Evolutionary conservation across 1,140 invertebrate species (phyloP).

Genomic region (Lepidurus arcticus): DNA sequence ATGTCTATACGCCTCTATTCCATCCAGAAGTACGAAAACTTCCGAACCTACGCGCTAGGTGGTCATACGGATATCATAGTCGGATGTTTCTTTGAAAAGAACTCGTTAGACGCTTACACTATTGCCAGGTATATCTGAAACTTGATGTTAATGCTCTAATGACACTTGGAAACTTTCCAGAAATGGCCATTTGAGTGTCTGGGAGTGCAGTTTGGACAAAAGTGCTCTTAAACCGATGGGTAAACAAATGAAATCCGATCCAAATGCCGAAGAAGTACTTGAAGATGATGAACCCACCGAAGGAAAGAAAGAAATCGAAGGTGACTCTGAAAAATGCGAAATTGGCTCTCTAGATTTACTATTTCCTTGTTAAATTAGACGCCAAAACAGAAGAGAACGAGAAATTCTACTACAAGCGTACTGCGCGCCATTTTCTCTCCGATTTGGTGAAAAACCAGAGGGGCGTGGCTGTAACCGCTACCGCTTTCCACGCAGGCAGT

Average conservation of each 20-base stretch:
- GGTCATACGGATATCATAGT: conserved; percentile 76
- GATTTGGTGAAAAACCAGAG: conserved; percentile 58
- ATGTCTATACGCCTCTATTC: conserved; percentile 74
- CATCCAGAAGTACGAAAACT: conserved; percentile 65
- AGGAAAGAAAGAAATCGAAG: neutral
- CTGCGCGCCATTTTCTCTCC: conserved; percentile 63
- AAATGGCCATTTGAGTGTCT: conserved; percentile 70
- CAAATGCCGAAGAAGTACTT: neutral
- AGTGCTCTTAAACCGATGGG: conserved; percentile 51
- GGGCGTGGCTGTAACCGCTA: conserved; percentile 59
- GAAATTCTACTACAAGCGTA: conserved; percentile 54
- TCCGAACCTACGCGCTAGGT: conserved; percentile 63
- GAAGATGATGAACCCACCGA: neutral
- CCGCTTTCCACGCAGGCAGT: conserved; percentile 68
- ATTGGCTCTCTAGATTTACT: too few relatives aligned
- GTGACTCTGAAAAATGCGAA: too few relatives aligned
- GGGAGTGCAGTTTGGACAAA: conserved; percentile 72
- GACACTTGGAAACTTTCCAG: conserved; percentile 41
- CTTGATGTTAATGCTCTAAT: conserved; percentile 1
- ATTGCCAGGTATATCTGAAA: conserved; percentile 58
- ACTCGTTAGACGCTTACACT: conserved; percentile 73
- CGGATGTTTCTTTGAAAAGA: conserved; percentile 78
- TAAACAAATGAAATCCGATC: neutral
- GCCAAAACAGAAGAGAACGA: neutral
- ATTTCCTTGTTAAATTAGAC: too few relatives aligned